phyloP scores from a whole-genome alignment of 2,113 vertebrate genomes.

The Columba janthina region DNA sequence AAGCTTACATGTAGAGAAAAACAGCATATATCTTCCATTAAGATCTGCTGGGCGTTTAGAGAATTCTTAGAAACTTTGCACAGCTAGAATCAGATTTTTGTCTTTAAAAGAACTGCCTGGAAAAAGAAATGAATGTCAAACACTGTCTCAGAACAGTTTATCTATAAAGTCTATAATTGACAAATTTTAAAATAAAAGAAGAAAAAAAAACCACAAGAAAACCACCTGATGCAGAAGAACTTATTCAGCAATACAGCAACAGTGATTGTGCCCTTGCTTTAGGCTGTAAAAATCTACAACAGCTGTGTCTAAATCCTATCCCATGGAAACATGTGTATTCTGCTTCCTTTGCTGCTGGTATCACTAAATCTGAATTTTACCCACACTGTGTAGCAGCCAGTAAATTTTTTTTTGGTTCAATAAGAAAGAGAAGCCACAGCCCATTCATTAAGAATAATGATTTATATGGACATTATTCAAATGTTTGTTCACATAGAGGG shows the following conservation, averaged over 20 bases:
- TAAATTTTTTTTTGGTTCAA: constrained; percentile 15
- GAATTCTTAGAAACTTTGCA: neutral
- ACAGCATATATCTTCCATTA: neutral
- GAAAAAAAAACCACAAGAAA: neutral
- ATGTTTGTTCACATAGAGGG: neutral
- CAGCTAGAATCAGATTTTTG: neutral
- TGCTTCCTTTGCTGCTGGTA: neutral
- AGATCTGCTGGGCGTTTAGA: neutral
- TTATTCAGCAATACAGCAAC: neutral
- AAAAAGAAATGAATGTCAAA: neutral
- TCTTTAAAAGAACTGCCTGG: neutral
- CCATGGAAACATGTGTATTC: neutral
- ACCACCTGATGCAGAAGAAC: neutral
- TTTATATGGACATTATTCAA: constrained; percentile 6
- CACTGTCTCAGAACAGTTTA: neutral
- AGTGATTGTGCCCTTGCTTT: neutral
- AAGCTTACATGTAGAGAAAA: neutral
- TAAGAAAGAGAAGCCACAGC: constrained; percentile 4
- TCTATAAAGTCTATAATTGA: neutral
- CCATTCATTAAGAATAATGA: neutral
- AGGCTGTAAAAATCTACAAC: neutral
- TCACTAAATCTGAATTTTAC: constrained; percentile 15
- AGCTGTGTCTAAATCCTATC: neutral
- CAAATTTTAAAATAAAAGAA: neutral
- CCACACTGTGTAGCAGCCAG: neutral